phyloP scores from a whole-genome alignment of 1,140 invertebrate genomes.

The Hyles vespertilio region DNA sequence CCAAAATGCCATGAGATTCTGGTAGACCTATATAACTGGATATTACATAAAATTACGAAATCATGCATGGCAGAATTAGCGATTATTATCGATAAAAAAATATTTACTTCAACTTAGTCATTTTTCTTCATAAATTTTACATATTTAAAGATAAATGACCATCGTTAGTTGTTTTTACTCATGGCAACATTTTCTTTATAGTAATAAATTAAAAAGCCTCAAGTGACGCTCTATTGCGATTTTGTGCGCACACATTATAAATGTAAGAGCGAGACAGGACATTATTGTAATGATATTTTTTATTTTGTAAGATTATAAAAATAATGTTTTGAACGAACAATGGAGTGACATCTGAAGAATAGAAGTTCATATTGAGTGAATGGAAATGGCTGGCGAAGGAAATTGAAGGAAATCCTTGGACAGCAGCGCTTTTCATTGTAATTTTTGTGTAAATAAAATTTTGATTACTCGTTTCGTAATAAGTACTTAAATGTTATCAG shows the following conservation, averaged over 20 bases:
- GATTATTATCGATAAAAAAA: no score
- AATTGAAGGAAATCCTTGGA: conserved; percentile 64
- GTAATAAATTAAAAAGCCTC: no score
- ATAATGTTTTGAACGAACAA: conserved; percentile 25
- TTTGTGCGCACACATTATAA: neutral
- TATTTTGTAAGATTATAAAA: conserved; percentile 2
- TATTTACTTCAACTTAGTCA: no score
- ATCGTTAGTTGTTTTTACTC: no score
- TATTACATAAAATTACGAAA: no score
- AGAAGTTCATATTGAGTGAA: conserved; percentile 37
- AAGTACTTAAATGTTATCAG: conserved; percentile 62
- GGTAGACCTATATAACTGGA: no score
- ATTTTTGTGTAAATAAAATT: conserved; percentile 66
- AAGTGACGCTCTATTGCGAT: no score
- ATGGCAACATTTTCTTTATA: no score
- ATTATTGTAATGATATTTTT: neutral
- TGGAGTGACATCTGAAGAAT: conserved; percentile 24
- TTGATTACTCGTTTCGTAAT: conserved; percentile 54
- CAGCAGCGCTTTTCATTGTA: conserved; percentile 52
- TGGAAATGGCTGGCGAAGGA: conserved; percentile 40
- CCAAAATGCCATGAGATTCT: no score
- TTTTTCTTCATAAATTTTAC: no score
- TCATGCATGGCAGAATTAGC: no score
- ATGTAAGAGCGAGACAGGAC: neutral
- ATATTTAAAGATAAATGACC: no score